These are phyloP conservation scores for Spodoptera littoralis DNA, from an alignment of 2,888 invertebrate genomes.

Conservation along the genomic window DNA sequence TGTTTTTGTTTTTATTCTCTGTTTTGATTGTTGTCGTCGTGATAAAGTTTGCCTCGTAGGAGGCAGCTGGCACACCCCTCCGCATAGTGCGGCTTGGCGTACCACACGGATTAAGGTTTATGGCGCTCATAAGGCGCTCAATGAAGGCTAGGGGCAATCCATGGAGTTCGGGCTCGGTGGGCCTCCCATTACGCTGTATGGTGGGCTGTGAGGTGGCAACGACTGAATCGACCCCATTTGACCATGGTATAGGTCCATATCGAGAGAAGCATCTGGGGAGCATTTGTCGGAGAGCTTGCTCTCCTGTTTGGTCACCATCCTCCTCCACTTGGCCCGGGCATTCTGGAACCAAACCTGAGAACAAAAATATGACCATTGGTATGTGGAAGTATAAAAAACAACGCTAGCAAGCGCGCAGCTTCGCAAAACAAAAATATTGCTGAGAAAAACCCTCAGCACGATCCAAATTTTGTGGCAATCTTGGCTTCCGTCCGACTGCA, in stretches of 20 bases:
- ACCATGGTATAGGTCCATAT: conserved; percentile 90
- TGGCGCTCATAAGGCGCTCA: conserved; percentile 83
- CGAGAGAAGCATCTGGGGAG: conserved; percentile 90
- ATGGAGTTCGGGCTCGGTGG: conserved; percentile 92
- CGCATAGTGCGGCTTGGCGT: conserved; percentile 47
- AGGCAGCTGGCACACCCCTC: conserved; percentile 19
- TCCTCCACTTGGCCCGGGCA: conserved; percentile 97
- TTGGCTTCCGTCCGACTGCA: conserved; percentile 60
- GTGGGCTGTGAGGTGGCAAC: conserved; percentile 91
- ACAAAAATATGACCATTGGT: conserved; percentile 74
- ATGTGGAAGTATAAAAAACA: conserved; percentile 65
- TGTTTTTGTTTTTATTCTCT: conserved; percentile 2
- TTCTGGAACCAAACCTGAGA: conserved; percentile 98
- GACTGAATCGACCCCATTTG: conserved; percentile 91
- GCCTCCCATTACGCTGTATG: conserved; percentile 91
- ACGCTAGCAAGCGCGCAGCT: conserved; percentile 65
- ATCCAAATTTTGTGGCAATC: conserved; percentile 60
- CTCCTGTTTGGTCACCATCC: conserved; percentile 95
- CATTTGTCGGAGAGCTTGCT: conserved; percentile 92
- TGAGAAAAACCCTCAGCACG: conserved; percentile 42
- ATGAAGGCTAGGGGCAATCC: conserved; percentile 91
- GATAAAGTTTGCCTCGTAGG: neutral
- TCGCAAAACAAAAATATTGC: conserved; percentile 57
- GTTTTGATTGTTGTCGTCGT: neutral
- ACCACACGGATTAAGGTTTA: conserved; percentile 49